phyloP scores from a whole-genome alignment of 2,797 vertebrate species.

The Syncerus caffer region DNA sequence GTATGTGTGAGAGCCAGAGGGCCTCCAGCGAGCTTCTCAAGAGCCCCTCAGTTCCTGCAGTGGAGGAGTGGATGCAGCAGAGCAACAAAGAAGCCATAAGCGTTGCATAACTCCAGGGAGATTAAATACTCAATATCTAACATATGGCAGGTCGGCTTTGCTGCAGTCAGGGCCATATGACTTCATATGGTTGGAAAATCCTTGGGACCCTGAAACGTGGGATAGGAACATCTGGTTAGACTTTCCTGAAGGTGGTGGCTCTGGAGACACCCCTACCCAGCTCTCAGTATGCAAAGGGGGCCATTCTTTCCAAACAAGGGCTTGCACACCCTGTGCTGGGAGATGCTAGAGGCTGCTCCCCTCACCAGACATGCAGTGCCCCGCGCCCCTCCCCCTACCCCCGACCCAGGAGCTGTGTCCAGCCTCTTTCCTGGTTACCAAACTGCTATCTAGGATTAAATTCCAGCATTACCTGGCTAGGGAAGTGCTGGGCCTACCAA shows the following conservation, averaged over 20 bases:
- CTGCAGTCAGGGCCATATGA: neutral
- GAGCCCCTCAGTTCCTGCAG: neutral
- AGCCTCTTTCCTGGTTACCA: neutral
- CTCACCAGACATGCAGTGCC: neutral
- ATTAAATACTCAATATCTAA: neutral
- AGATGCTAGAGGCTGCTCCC: neutral
- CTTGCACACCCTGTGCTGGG: neutral
- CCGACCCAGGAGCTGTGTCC: neutral
- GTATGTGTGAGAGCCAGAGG: neutral
- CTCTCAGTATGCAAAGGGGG: neutral
- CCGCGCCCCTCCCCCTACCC: no score
- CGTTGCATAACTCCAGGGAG: neutral
- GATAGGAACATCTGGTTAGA: neutral
- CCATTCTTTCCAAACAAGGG: neutral
- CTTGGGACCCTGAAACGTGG: neutral
- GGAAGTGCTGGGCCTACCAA: neutral
- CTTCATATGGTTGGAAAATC: neutral
- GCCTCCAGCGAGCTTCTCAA: neutral
- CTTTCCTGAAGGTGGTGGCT: neutral
- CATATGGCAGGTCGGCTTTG: neutral
- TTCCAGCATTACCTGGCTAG: neutral
- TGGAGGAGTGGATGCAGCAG: neutral
- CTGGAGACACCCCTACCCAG: neutral
- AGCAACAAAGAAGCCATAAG: neutral
- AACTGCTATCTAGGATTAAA: neutral